A percentile compares a stretch with the other conserved stretches of the same genome.
phyloP scores from a whole-genome alignment of 2,888 invertebrate genomes.

The Erebia palarica region DNA sequence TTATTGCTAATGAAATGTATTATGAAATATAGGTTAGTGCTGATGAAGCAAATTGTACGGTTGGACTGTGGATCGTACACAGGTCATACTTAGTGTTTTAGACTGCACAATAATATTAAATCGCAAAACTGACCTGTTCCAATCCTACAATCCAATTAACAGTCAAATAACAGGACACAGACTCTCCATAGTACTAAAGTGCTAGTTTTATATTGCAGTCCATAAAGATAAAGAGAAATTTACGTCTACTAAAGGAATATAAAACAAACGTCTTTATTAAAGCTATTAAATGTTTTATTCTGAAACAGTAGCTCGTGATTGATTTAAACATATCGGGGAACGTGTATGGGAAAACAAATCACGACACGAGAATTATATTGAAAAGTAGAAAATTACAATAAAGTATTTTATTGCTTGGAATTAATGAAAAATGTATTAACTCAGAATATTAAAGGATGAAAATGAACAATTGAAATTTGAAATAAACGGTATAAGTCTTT shows the following conservation, averaged over 20 bases:
- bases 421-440: conserved; percentile 11
- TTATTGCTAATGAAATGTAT: no score
- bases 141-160: conserved; percentile 1
- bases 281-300: conserved; percentile 30
- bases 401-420: conserved; percentile 12
- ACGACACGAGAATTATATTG: conserved; percentile 23
- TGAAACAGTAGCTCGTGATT: conserved; percentile 32
- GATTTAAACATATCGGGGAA: conserved; percentile 35
- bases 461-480: conserved; percentile 2
- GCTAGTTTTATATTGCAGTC: conserved; percentile 13
- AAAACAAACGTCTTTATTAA: conserved; percentile 35
- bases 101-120: not conserved
- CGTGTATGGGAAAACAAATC: conserved; percentile 30
- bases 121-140: not conserved
- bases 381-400: conserved; percentile 25
- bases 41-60: no score
- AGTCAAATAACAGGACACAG: not conserved
- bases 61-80: no score
- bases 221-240: conserved; percentile 18
- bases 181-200: conserved; percentile 12
- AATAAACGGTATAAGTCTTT: no score
- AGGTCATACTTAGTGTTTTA: no score
- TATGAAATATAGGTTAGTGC: no score
- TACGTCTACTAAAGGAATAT: conserved; percentile 29
- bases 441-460: conserved; percentile 19